These are phyloP conservation scores for Cylindroiulus punctatus DNA, from an alignment of 2,888 invertebrate genomes.

Conservation along the genomic window DNA sequence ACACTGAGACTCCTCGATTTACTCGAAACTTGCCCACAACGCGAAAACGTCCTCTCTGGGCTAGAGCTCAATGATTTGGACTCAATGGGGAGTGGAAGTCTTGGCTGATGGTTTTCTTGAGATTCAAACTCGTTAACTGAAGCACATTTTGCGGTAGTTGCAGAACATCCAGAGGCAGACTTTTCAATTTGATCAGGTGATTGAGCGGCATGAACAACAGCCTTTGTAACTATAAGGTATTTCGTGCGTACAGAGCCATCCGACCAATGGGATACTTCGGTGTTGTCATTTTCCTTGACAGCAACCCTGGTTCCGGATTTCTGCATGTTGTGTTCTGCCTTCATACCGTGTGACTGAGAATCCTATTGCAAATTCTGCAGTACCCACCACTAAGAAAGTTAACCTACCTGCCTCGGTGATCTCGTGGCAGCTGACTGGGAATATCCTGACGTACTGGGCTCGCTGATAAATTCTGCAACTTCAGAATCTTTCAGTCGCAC, in stretches of 20 bases:
- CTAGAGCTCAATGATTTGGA: not conserved
- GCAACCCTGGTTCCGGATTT: not conserved
- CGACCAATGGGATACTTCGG: too few relatives aligned
- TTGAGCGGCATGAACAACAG: not conserved
- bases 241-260: too few relatives aligned
- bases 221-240: not conserved
- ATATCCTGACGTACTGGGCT: not conserved
- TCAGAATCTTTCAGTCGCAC: not conserved
- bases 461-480: not conserved
- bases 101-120: not conserved
- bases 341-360: not conserved
- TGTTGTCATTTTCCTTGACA: too few relatives aligned
- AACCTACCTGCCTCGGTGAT: not conserved
- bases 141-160: not conserved
- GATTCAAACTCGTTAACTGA: not conserved
- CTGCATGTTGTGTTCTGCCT: not conserved
- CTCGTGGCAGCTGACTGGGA: not conserved
- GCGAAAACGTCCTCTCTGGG: not conserved
- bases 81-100: not conserved
- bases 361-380: too few relatives aligned
- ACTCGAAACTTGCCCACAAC: not conserved
- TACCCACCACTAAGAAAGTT: too few relatives aligned
- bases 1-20: not conserved
- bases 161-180: not conserved
- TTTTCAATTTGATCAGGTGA: not conserved